Evolutionary conservation across 2,113 vertebrate genomes (phyloP).

Genomic region (Pelecanus crispus): DNA sequence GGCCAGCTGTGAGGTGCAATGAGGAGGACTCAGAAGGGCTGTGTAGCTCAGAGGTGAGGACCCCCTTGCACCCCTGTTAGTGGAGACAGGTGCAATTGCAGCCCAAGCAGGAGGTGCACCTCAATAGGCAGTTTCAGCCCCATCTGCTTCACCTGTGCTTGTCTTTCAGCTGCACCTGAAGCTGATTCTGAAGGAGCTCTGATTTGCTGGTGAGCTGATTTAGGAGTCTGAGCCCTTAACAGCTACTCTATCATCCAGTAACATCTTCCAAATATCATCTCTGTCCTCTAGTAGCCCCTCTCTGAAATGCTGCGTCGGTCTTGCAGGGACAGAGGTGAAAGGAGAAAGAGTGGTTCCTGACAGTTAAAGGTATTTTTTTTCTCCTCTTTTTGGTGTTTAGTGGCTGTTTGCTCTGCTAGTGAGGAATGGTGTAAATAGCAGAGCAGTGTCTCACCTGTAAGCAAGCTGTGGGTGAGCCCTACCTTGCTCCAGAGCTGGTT

Average conservation of each 20-base stretch:
- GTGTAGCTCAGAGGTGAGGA: neutral
- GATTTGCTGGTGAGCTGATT: neutral
- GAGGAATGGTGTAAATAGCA: neutral
- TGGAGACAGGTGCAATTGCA: neutral
- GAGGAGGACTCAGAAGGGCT: neutral
- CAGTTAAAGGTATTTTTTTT: neutral
- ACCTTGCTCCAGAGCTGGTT: neutral
- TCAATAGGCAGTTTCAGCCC: neutral
- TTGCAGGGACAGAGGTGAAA: neutral
- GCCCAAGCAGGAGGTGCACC: neutral
- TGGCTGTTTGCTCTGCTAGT: neutral
- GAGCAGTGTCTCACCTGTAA: neutral
- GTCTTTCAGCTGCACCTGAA: neutral
- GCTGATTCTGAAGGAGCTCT: neutral
- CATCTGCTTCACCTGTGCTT: neutral
- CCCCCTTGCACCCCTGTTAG: neutral
- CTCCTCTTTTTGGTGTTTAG: rapidly evolving
- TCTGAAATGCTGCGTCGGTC: rapidly evolving
- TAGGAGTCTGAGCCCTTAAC: neutral
- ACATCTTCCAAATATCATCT: rapidly evolving
- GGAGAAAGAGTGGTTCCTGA: neutral
- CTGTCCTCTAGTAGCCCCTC: rapidly evolving
- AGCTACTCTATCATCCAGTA: rapidly evolving
- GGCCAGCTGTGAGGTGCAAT: neutral
- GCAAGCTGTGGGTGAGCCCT: neutral